These are phyloP conservation scores for Lepidurus packardi DNA, from an alignment of 1,140 invertebrate genomes.

Conservation along the genomic window DNA sequence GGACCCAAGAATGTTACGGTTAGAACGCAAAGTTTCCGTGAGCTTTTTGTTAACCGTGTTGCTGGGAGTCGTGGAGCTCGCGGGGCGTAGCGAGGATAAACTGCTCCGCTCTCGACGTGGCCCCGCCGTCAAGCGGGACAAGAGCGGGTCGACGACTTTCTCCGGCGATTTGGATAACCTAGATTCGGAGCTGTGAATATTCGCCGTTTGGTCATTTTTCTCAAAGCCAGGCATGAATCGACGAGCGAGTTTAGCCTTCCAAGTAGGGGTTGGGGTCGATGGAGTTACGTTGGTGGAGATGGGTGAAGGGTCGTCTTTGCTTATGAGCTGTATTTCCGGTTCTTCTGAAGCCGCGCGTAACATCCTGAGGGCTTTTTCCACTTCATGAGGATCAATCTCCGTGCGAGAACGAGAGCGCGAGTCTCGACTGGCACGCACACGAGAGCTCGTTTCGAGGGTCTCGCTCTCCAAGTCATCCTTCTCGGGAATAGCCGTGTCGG, in stretches of 20 bases:
- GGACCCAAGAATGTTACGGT: background rate
- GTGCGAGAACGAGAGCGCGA: conserved; percentile 45
- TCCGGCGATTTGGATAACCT: background rate
- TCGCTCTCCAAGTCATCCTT: conserved; percentile 33
- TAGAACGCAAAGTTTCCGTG: background rate
- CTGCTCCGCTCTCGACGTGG: background rate
- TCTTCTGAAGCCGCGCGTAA: conserved; percentile 28
- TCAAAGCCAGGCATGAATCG: conserved; percentile 2
- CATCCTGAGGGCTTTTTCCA: conserved; percentile 36
- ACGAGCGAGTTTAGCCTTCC: conserved; percentile 2
- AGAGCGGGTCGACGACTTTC: background rate
- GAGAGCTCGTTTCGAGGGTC: conserved; percentile 33
- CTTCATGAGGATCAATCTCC: conserved; percentile 39
- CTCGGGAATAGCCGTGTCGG: conserved; percentile 19
- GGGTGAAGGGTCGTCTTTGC: background rate
- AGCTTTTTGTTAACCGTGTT: background rate
- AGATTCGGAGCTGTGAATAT: background rate
- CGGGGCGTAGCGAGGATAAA: background rate
- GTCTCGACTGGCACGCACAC: conserved; percentile 43
- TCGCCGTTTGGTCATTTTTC: background rate
- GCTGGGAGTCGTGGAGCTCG: background rate
- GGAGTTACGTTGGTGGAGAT: background rate
- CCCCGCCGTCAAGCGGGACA: background rate
- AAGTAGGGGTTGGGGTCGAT: background rate
- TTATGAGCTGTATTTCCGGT: conserved; percentile 4